Conservation (phyloP, 1,140 invertebrate species). For the Brachionus koreanus region DNA sequence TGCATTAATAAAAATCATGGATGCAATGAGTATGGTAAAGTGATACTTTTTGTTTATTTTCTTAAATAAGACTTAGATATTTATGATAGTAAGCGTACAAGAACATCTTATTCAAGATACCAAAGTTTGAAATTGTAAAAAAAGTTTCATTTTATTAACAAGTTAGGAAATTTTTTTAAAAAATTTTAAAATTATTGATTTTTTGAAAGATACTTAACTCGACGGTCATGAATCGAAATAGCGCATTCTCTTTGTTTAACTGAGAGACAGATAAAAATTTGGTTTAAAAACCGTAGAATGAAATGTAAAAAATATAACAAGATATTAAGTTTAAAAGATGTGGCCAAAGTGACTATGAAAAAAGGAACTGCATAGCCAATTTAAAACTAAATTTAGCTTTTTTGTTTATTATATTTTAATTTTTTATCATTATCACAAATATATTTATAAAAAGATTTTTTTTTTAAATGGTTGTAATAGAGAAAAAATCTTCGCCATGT, state of each 20-base stretch:
- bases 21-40: background rate
- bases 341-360: background rate
- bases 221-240: conserved; percentile 95
- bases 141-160: conserved; percentile 61
- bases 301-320: conserved; percentile 73
- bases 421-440: no score
- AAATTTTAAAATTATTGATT: no score
- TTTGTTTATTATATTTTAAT: no score
- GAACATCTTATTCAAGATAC: conserved; percentile 91
- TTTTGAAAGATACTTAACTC: conserved; percentile 83
- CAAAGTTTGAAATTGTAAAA: conserved; percentile 67
- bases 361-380: conserved; percentile 42
- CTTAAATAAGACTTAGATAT: background rate
- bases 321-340: conserved; percentile 65
- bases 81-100: conserved; percentile 56
- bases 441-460: no score
- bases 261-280: conserved; percentile 70
- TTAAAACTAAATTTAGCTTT: conserved; percentile 1
- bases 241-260: conserved; percentile 86
- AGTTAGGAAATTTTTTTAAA: background rate
- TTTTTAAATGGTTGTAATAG: no score
- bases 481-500: no score
- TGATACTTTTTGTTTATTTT: background rate
- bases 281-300: conserved; percentile 63
- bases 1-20: conserved; percentile 31